phyloP scores from a whole-genome alignment of 2,113 vertebrate genomes.

The Phylloscopus trochiloides region DNA sequence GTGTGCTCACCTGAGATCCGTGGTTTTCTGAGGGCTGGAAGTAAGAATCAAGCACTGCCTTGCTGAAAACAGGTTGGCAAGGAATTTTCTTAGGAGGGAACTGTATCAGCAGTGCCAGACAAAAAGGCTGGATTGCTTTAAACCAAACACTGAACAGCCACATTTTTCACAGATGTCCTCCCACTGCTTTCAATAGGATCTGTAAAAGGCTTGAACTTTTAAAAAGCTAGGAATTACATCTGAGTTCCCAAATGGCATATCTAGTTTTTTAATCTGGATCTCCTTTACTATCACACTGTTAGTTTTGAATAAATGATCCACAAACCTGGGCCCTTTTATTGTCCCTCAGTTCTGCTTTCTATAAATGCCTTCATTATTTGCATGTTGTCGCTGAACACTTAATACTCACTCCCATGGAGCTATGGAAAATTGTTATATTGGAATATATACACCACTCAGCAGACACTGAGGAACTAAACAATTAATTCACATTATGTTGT shows the following conservation, averaged over 20 bases:
- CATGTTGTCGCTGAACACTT: not conserved
- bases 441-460: conserved; percentile 1
- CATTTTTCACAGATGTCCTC: not conserved
- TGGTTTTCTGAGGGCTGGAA: not conserved
- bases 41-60: not conserved
- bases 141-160: not conserved
- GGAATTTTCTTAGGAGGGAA: not conserved
- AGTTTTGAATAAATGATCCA: not conserved
- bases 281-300: not conserved
- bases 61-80: not conserved
- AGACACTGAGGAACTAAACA: not conserved
- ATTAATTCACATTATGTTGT: not conserved
- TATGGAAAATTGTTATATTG: not conserved
- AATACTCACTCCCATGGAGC: not conserved
- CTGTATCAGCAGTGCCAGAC: not conserved
- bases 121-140: not conserved
- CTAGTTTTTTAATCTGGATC: not conserved
- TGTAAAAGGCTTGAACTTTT: not conserved
- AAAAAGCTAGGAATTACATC: not conserved
- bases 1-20: not conserved
- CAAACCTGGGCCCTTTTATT: not conserved
- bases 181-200: not conserved
- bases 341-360: not conserved
- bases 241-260: not conserved
- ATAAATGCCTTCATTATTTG: not conserved